Evolutionary conservation across 2,113 vertebrate genomes (phyloP).

Genomic region (Amblyopsis rosae): DNA sequence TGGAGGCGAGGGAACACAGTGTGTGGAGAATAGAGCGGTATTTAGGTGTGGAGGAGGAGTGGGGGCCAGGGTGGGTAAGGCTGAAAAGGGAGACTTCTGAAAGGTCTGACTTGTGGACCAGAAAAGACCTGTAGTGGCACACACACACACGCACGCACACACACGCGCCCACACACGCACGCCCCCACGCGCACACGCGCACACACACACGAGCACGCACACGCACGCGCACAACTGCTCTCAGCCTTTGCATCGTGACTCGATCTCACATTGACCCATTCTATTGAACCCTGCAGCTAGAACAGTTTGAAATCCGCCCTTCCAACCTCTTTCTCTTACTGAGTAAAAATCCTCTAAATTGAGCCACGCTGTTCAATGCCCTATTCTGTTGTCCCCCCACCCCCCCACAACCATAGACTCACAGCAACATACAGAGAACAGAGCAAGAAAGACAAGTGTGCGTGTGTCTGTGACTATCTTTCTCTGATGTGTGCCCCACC

Average conservation of each 20-base stretch:
- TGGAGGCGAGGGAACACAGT: no score
- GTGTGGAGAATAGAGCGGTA: no score
- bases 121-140: neutral
- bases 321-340: neutral
- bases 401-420: conserved; percentile 1
- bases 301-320: neutral
- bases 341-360: neutral
- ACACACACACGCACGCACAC: neutral
- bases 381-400: neutral
- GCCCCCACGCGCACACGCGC: no score
- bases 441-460: neutral
- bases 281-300: conserved; percentile 10
- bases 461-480: neutral
- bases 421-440: conserved; percentile 1
- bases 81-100: no score
- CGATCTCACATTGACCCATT: conserved; percentile 26
- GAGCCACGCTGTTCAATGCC: neutral
- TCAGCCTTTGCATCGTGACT: conserved; percentile 10
- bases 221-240: neutral
- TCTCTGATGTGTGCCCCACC: no score
- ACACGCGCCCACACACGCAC: no score
- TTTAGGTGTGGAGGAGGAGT: no score
- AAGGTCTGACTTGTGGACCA: no score
- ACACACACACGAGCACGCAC: no score
- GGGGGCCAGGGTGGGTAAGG: no score